Conservation (phyloP, 2,888 invertebrate species). For the Lucinisca nassula region DNA sequence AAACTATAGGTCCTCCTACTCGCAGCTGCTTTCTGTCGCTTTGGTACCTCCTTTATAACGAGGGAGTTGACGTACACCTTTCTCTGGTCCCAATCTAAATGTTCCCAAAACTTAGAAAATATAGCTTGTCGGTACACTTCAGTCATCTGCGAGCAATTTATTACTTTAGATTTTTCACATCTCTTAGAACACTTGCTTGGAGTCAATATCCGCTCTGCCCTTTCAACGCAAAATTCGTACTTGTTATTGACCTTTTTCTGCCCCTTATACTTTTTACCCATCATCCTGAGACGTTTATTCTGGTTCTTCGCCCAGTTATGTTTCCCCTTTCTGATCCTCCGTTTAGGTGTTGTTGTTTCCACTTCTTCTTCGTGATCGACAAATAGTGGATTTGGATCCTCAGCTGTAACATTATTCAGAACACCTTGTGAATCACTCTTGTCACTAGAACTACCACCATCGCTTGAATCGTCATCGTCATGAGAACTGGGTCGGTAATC, state of each 20-base stretch:
- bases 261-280: constrained; percentile 2
- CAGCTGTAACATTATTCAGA: background rate
- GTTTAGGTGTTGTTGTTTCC: background rate
- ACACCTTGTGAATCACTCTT: too few species aligned
- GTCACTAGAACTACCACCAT: background rate
- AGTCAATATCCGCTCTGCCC: background rate
- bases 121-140: background rate
- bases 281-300: constrained; percentile 11
- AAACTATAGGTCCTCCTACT: constrained; percentile 21
- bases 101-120: constrained; percentile 1
- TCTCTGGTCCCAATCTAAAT: constrained; percentile 8
- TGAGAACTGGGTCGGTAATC: background rate
- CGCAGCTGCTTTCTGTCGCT: background rate
- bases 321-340: background rate
- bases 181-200: constrained; percentile 10
- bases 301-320: background rate
- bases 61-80: constrained; percentile 6
- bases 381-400: background rate
- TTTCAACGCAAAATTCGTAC: constrained; percentile 10
- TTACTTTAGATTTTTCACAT: constrained; percentile 3
- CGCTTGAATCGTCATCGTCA: background rate
- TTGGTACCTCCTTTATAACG: background rate
- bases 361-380: constrained; percentile 10
- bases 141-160: background rate
- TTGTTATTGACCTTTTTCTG: background rate